A percentile compares a stretch with the other conserved stretches of the same genome.
Evolutionary conservation across 2,888 invertebrate species (phyloP).

Genomic region (Branchinecta sandiegonensis): DNA sequence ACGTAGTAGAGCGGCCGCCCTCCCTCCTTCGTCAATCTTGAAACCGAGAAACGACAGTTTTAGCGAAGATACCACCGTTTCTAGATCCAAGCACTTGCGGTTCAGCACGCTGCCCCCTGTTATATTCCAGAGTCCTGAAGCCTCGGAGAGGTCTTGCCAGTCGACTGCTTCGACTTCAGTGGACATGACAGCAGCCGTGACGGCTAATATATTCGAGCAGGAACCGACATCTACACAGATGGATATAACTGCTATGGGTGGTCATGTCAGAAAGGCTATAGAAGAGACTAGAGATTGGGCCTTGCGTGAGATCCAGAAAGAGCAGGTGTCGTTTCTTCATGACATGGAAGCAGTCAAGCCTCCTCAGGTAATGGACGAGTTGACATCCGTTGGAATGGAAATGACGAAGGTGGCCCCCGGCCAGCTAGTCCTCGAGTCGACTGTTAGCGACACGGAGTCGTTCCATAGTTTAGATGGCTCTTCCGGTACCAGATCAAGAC

Average conservation of each 20-base stretch:
- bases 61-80: not conserved
- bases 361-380: too few species aligned
- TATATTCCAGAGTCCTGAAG: constrained; percentile 11
- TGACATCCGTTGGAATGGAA: not conserved
- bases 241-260: not conserved
- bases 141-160: not conserved
- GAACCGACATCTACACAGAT: not conserved
- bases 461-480: constrained; percentile 1
- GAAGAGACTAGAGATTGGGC: constrained; percentile 15
- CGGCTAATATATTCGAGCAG: not conserved
- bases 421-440: not conserved
- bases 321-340: not conserved
- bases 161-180: not conserved
- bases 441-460: constrained; percentile 12
- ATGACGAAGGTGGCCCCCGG: not conserved
- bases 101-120: constrained; percentile 12
- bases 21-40: not conserved
- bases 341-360: not conserved
- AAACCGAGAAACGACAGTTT: not conserved
- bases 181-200: not conserved
- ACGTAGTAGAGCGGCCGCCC: not conserved
- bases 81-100: constrained; percentile 1
- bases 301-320: constrained; percentile 1
- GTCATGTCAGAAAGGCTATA: not conserved
- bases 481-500: not conserved